phyloP scores from a whole-genome alignment of 2,113 vertebrate species.

The Pandion haliaetus region DNA sequence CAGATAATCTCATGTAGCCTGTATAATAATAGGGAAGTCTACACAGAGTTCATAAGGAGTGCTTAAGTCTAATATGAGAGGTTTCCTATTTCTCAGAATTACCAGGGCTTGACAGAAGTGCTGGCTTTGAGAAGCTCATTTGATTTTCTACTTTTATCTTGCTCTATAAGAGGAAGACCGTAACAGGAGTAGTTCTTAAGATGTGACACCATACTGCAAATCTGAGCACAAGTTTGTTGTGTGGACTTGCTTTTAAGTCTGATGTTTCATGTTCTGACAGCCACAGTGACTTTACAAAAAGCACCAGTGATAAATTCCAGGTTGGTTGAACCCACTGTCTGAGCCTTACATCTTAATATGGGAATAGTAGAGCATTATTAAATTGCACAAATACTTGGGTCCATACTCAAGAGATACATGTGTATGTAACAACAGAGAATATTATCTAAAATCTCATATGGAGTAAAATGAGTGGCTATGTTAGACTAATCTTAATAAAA shows the following conservation, averaged over 20 bases:
- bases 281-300: constrained; percentile 1
- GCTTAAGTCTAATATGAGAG: background rate
- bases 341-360: constrained; percentile 3
- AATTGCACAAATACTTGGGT: background rate
- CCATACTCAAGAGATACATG: background rate
- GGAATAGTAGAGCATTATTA: background rate
- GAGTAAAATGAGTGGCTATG: background rate
- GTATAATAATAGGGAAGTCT: background rate
- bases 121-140: background rate
- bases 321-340: background rate
- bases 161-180: background rate
- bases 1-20: background rate
- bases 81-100: background rate
- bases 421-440: background rate
- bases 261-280: constrained; percentile 26
- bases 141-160: background rate
- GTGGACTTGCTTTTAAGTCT: background rate
- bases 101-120: background rate
- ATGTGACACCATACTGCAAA: background rate
- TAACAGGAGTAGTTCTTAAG: background rate
- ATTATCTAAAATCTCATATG: background rate
- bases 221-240: background rate
- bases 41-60: background rate
- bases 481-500: background rate
- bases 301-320: background rate